A percentile compares a stretch with the other conserved stretches of the same genome.
phyloP scores from a whole-genome alignment of 1,140 invertebrate genomes.

The Heliconius himera region DNA sequence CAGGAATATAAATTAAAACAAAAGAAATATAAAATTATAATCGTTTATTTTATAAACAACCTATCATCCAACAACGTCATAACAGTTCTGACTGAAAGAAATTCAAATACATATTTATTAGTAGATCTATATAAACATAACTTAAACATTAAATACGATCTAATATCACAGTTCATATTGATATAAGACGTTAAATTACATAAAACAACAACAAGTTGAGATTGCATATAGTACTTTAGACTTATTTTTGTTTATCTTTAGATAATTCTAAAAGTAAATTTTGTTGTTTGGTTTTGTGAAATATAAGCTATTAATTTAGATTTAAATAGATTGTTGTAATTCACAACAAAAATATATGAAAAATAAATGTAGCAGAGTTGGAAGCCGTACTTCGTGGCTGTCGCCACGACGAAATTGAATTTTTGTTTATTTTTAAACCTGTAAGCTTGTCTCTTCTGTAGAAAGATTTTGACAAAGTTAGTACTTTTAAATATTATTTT shows the following conservation, averaged over 20 bases:
- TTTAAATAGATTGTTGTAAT: background rate
- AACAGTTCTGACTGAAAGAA: slow-evolving; percentile 64
- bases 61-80: slow-evolving; percentile 66
- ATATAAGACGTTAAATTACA: slow-evolving; percentile 39
- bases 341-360: too few species aligned
- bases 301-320: background rate
- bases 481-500: background rate
- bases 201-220: background rate
- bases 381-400: background rate
- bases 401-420: background rate
- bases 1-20: background rate
- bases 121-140: slow-evolving; percentile 50
- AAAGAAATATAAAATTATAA: slow-evolving; percentile 47
- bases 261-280: too few species aligned
- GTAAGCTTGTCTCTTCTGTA: background rate
- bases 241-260: background rate
- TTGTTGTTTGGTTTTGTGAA: background rate
- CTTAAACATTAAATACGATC: slow-evolving; percentile 54
- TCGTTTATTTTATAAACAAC: slow-evolving; percentile 79
- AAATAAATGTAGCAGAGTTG: too few species aligned
- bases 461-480: background rate
- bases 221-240: background rate
- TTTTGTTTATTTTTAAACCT: background rate
- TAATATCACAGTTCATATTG: slow-evolving; percentile 69
- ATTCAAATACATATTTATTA: slow-evolving; percentile 65